phyloP scores from a whole-genome alignment of 1,140 invertebrate species.

The Drosophila carrolli region DNA sequence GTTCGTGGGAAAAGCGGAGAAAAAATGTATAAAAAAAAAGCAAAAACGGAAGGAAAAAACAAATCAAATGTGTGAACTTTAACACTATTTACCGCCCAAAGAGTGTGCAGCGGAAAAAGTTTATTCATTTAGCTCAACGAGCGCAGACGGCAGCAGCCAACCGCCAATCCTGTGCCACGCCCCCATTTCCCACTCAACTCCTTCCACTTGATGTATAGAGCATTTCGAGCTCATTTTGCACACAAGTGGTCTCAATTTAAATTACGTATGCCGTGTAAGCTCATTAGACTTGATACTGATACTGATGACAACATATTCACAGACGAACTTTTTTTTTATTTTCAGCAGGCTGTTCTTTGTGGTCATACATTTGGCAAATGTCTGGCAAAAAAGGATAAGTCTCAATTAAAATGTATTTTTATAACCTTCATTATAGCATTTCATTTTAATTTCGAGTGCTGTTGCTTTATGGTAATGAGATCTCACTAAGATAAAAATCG shows the following conservation, averaged over 20 bases:
- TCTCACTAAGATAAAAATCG: too few species aligned
- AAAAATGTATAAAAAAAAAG: constrained; percentile 7
- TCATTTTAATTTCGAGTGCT: background rate
- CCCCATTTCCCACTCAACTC: background rate
- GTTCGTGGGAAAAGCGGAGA: constrained; percentile 26
- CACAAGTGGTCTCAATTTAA: constrained; percentile 66
- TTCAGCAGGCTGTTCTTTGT: background rate
- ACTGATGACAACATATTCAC: background rate
- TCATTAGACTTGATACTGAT: constrained; percentile 40
- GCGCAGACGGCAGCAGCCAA: constrained; percentile 62
- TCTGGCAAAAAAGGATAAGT: background rate
- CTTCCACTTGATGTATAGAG: constrained; percentile 21
- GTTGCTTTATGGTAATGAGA: too few species aligned
- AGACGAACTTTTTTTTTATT: background rate
- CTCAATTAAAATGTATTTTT: constrained; percentile 6
- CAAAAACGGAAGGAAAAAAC: constrained; percentile 34
- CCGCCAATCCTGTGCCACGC: constrained; percentile 9
- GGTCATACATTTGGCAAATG: background rate
- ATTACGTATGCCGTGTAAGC: constrained; percentile 56
- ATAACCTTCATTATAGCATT: background rate
- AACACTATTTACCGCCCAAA: constrained; percentile 80
- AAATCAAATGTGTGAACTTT: constrained; percentile 82
- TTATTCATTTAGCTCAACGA: constrained; percentile 80
- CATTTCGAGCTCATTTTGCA: constrained; percentile 65
- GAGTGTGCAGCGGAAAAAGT: constrained; percentile 77